phyloP scores from a whole-genome alignment of 2,113 vertebrate genomes.

The Mirza zaza region DNA sequence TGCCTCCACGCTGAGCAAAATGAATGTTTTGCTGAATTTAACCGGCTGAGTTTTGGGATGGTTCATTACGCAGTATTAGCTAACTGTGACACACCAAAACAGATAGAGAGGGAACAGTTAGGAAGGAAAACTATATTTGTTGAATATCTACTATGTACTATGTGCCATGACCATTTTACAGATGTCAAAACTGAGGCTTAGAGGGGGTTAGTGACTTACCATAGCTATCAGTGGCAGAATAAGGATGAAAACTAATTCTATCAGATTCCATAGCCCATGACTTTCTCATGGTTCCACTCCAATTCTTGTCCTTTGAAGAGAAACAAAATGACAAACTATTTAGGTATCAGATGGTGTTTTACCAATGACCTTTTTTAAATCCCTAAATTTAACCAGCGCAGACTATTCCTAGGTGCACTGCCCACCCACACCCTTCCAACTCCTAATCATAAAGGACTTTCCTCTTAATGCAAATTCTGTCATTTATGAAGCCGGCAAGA shows the following conservation, averaged over 20 bases:
- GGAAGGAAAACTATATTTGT: neutral
- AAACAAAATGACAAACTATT: slow-evolving; percentile 6
- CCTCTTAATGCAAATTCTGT: slow-evolving; percentile 31
- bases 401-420: neutral
- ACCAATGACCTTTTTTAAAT: neutral
- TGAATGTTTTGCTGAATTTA: neutral
- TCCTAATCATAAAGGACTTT: neutral
- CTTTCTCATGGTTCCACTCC: neutral
- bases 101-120: neutral
- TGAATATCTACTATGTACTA: neutral
- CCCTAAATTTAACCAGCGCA: slow-evolving; percentile 11
- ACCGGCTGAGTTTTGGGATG: neutral
- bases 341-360: neutral
- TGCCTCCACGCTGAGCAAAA: neutral
- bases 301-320: neutral
- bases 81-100: neutral
- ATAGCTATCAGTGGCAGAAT: neutral
- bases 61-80: neutral
- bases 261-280: neutral
- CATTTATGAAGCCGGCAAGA: slow-evolving; percentile 31
- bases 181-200: neutral
- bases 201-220: neutral
- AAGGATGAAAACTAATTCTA: neutral
- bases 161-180: neutral
- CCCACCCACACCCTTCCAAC: neutral